Conservation (phyloP, 2,888 invertebrate genomes). For the Eupelmus urozonus region DNA sequence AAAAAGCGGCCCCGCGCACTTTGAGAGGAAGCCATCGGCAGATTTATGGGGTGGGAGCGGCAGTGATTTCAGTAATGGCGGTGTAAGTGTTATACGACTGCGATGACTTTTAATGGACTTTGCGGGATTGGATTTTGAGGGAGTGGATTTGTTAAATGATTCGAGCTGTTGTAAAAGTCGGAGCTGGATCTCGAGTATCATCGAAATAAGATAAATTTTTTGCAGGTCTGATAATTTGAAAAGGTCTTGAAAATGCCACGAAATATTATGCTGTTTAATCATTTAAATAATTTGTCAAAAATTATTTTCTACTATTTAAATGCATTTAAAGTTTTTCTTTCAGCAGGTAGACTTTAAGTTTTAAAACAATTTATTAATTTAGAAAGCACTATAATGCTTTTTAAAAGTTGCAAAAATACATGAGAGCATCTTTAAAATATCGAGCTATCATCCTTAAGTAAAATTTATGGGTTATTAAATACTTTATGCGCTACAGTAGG, state of each 20-base stretch:
- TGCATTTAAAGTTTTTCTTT: too few species aligned
- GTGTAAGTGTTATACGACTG: slow-evolving; percentile 24
- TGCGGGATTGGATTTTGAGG: not conserved
- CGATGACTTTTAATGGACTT: not conserved
- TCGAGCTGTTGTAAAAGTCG: too few species aligned
- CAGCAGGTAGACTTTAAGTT: not conserved
- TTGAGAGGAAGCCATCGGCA: not conserved
- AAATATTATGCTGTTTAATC: too few species aligned
- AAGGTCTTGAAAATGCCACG: too few species aligned
- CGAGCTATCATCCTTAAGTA: slow-evolving; percentile 14
- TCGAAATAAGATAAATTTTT: too few species aligned
- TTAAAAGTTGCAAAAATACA: slow-evolving; percentile 25
- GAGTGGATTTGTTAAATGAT: too few species aligned
- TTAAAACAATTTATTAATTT: not conserved
- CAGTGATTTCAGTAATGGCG: slow-evolving; percentile 12
- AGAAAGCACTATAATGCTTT: not conserved
- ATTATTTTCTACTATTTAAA: too few species aligned
- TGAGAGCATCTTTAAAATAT: slow-evolving; percentile 25
- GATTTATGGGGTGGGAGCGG: not conserved
- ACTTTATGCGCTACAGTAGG: slow-evolving; percentile 32
- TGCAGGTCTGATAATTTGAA: too few species aligned
- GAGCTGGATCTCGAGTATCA: too few species aligned
- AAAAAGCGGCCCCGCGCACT: not conserved
- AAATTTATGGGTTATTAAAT: slow-evolving; percentile 46
- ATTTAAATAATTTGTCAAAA: too few species aligned